A percentile compares a stretch with the other conserved stretches of the same genome.
Evolutionary conservation across 1,140 invertebrate genomes (phyloP).

Genomic region (Lucilia cuprina): DNA sequence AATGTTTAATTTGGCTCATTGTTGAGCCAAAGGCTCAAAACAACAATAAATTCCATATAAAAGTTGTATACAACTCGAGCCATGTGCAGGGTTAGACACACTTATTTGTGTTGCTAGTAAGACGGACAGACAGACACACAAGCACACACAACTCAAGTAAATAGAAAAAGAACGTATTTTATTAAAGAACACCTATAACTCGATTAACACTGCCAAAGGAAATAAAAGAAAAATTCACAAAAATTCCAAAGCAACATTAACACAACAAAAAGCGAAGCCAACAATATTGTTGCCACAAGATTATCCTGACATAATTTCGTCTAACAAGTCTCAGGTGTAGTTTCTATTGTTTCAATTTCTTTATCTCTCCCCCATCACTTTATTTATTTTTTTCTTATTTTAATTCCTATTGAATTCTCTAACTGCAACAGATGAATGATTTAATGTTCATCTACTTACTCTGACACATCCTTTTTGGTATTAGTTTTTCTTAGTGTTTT

Average conservation of each 20-base stretch:
- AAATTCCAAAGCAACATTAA: too few species aligned
- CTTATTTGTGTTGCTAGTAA: background rate
- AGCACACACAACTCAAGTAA: too few species aligned
- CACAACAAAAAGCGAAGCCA: too few species aligned
- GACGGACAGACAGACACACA: too few species aligned
- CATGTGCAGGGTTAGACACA: background rate
- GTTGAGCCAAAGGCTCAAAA: background rate
- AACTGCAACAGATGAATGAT: conserved; percentile 12
- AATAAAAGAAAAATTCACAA: too few species aligned
- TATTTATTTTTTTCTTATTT: background rate
- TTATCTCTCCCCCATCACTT: background rate
- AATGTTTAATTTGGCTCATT: too few species aligned
- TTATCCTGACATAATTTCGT: too few species aligned
- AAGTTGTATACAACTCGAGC: background rate
- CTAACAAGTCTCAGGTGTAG: background rate
- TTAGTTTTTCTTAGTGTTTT: background rate
- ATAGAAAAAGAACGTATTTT: too few species aligned
- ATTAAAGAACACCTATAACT: too few species aligned
- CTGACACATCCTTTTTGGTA: background rate
- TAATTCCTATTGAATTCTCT: background rate
- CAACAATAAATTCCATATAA: background rate
- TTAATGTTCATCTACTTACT: background rate
- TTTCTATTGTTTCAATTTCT: background rate
- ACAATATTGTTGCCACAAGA: too few species aligned
- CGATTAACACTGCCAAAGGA: too few species aligned